A percentile compares a stretch with the other conserved stretches of the same genome.
Evolutionary conservation across 2,113 vertebrate species (phyloP).

Genomic region (Phrynosoma platyrhinos): DNA sequence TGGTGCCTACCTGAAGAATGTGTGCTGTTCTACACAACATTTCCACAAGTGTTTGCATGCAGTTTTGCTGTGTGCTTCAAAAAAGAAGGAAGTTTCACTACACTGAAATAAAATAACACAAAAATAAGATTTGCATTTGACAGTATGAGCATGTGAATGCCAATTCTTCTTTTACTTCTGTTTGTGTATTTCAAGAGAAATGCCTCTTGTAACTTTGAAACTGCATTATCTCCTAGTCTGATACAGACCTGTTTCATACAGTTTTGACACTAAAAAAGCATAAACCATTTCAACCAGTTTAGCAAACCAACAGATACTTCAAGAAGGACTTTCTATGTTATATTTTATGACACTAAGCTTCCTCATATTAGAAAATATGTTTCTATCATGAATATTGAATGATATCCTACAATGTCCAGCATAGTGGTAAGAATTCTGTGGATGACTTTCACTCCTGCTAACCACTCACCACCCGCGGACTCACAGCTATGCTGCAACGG

Average conservation of each 20-base stretch:
- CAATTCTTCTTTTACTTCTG: not conserved
- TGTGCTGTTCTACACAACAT: slow-evolving; percentile 90
- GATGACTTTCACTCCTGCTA: no score
- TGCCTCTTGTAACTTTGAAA: not conserved
- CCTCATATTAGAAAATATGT: not conserved
- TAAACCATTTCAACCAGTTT: not conserved
- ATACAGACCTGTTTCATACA: not conserved
- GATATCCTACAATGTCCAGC: no score
- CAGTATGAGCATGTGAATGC: not conserved
- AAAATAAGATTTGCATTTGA: not conserved
- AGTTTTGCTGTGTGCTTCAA: slow-evolving; percentile 83
- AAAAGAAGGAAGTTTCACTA: slow-evolving; percentile 92
- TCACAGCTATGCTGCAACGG: no score
- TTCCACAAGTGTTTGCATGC: slow-evolving; percentile 93
- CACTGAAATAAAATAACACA: slow-evolving; percentile 77
- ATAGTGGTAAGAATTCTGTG: no score
- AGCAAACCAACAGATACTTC: not conserved
- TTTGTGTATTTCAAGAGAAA: not conserved
- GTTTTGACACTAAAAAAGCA: not conserved
- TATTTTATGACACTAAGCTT: not conserved
- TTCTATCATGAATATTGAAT: not conserved
- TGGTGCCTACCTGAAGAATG: slow-evolving; percentile 87
- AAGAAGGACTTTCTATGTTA: not conserved
- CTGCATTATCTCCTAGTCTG: no score
- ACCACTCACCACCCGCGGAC: no score